Evolutionary conservation across 1,140 invertebrate species (phyloP), one percentile per base, ranked within the genome.

Genomic region (Drosophila nannoptera): DNA sequence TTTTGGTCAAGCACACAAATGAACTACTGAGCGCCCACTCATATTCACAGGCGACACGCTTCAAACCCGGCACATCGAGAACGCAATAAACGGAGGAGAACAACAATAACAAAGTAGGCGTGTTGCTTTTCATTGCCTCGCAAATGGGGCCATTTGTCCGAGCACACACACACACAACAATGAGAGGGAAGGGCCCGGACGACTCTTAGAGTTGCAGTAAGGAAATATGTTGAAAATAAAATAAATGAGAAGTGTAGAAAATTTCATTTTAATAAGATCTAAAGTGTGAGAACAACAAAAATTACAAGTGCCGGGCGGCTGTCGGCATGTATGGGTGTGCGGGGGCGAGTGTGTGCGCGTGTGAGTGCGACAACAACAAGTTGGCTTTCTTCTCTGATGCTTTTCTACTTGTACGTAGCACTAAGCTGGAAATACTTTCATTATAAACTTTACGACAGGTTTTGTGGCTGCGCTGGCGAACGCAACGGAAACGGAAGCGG

Each of bases 381-480:
- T 78, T 75, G 73, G 61, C 78, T 61, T 38, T 52, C 31, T 38
- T 52, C 31, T 11, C 4, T 33, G 63, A 66, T 69, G 60, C 45
- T 16, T 22, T 22, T 22, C 12, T 53, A 53, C 16, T 29, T 58
- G 32, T 22, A 22, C 22, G 33, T 8, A 38, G 49, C 53, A 64
- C 60, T 86, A 77, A 83, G 81, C 80, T 80, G 60, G 67, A 84
- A 86, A 84, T 83, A 83, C 76, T 83, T 83, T 84, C 76, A 84
- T 84, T 84, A 84, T 83, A 83, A 82, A 82, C 64, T 82, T 82
- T 83, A 82, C 78, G 80, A 83, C 80, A 84, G 78, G 80, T 84
- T 75, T 77, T 53, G 49, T 56, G 55, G 59, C 35, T 36, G 59
- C 52, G 59, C 49, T 49, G 65, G 22, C 22, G 22, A 22, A 22